Base-by-base conservation (phyloP, 1,140 invertebrate species). In the Meloidogyne exigua region DNA sequence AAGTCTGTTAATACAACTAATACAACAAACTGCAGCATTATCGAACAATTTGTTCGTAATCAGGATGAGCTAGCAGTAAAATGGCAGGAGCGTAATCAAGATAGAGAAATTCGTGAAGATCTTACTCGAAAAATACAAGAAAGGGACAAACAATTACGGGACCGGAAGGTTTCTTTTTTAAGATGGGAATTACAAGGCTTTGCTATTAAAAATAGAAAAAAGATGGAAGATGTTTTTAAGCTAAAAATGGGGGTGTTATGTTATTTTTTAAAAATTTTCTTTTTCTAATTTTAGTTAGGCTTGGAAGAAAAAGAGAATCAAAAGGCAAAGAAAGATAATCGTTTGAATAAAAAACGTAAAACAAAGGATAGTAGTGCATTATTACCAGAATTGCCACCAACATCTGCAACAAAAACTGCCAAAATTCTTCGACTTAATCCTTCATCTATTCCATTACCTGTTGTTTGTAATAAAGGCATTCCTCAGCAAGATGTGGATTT, bases 211-310 rank as follows among this genome's bases (percentile, higher is more conserved):
- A n/a, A n/a, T n/a, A n/a, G n/a, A n/a, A n/a, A n/a, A n/a, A n/a
- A n/a, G n/a, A n/a, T n/a, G n/a, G n/a, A n/a, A n/a, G n/a, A n/a
- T n/a, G n/a, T n/a, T n/a, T n/a, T n/a, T n/a, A n/a, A n/a, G n/a
- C n/a, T n/a, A n/a, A n/a, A n/a, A n/a, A n/a, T n/a, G n/a, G n/a
- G n/a, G n/a, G n/a, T n/a, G n/a, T n/a, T n/a, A n/a, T n/a, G n/a
- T n/a, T n/a, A n/a, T n/a, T n/a, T n/a, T n/a, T n/a, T n/a, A n/a
- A n/a, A n/a, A n/a, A n/a, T n/a, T n/a, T n/a, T n/a, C n/a, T n/a
- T n/a, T n/a, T n/a, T n/a, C n/a, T n/a, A n/a, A n/a, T n/a, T 69
- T 39, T 28, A 76, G 76, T 25, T 78, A 21, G 76, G 73, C 36
- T 28, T 39, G 4, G 75, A 78, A 42, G 76, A 78, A 23, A 68